Conservation (phyloP, 2,888 invertebrate species). For the Drosophila atroscutellata region DNA sequence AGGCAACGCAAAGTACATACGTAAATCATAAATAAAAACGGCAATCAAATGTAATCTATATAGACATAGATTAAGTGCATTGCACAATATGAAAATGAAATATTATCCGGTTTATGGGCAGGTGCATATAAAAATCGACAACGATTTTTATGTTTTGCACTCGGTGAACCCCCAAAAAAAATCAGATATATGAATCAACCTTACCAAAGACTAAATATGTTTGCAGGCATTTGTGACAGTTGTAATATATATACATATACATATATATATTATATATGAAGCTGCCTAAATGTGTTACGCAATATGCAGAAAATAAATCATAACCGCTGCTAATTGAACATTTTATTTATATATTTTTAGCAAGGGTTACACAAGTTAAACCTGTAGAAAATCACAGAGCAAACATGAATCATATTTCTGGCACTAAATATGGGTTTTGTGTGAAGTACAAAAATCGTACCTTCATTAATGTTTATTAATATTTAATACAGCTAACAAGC, state of each 20-base stretch:
- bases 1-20: constrained; percentile 20
- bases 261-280: not conserved
- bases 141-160: constrained; percentile 16
- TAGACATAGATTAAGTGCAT: constrained; percentile 14
- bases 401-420: constrained; percentile 7
- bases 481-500: not conserved
- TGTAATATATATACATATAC: not conserved
- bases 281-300: not conserved
- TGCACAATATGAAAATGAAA: constrained; percentile 44
- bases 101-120: constrained; percentile 46
- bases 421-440: not conserved
- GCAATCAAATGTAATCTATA: constrained; percentile 25
- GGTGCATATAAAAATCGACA: constrained; percentile 9
- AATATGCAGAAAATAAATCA: not conserved
- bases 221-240: not conserved
- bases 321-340: too few species aligned
- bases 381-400: constrained; percentile 2
- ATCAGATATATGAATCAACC: constrained; percentile 2
- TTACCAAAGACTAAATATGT: not conserved
- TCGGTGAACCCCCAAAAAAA: constrained; percentile 7
- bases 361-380: not conserved
- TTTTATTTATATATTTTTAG: not conserved
- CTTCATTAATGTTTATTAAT: not conserved
- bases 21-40: constrained; percentile 11
- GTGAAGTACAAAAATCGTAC: constrained; percentile 9